Evolutionary conservation across 2,888 invertebrate species (phyloP), one percentile per base, ranked within the genome.

Genomic region (Phania funesta): DNA sequence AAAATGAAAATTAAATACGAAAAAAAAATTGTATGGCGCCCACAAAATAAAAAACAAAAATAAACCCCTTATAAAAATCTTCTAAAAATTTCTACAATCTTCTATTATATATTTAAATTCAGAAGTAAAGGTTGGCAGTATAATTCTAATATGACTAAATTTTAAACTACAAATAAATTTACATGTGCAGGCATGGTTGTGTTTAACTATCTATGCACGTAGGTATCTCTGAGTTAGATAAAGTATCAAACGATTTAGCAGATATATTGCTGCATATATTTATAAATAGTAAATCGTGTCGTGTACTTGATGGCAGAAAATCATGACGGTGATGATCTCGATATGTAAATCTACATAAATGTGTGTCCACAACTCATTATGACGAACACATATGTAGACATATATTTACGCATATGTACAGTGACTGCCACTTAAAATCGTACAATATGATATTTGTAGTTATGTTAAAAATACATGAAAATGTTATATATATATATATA

Each of bases 21-120:
- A 35, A 62, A 46, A 67, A 67, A 58, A 20, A 58, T 64, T 78
- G 38, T 58, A 70, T 82, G 82, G 82, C 82, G 82, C 82, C 82
- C 77, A 78, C 64, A 38, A 78, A 62, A 54, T 52, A 50, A 50
- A 64, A 76, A 76, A 62, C 9, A 58, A 73, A 77, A 71, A 74
- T 54, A 24, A 44, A 32, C 22, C 46, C 46, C 56, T 18, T n/a
- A 29, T 16, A 41, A 62, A 46, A 62, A 52, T 22, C 26, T 74
- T 82, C 64, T 74, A 9, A 68, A 77, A 78, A 78, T 78, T 68
- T 77, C 35, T 78, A 74, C 35, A 35, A 41, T 76, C 48, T 48
- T 56, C 56, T 38, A 65, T n/a, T 13, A 48, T 65, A 29, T 29
- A 64, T 77, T 44, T 41, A 58, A 26, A 70, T 32, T 44, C 20